phyloP scores from a whole-genome alignment of 2,113 vertebrate species.

The Hemibagrus wyckioides region DNA sequence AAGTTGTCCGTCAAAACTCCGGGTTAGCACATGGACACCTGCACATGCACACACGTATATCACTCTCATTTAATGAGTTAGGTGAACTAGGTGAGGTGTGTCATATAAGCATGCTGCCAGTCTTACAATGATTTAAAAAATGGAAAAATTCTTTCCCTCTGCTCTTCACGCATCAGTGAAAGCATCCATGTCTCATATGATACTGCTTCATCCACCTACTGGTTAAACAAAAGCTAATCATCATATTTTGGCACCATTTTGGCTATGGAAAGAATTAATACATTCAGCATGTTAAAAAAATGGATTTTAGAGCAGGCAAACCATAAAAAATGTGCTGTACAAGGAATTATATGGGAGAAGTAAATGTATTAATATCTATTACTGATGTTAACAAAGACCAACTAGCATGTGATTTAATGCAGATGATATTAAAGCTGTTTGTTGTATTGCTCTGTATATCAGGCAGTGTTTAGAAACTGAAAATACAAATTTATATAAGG shows the following conservation, averaged over 20 bases:
- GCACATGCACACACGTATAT: not conserved
- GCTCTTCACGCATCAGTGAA: constrained; percentile 59
- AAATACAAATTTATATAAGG: not conserved
- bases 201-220: constrained; percentile 25
- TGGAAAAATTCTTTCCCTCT: constrained; percentile 32
- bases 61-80: not conserved
- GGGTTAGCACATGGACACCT: constrained; percentile 13
- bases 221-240: not conserved
- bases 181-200: constrained; percentile 48
- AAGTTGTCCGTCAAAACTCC: not conserved
- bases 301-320: not conserved
- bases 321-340: not conserved
- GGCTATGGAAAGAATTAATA: not conserved
- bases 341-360: not conserved
- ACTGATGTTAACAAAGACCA: not conserved
- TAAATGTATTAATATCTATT: not conserved
- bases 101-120: not conserved
- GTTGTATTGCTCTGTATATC: not conserved
- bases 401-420: not conserved
- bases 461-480: not conserved
- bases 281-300: not conserved
- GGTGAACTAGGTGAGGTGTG: not conserved
- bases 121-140: not conserved
- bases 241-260: not conserved
- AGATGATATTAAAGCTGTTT: not conserved